These are phyloP conservation scores for Acanthoscelides obtectus DNA, from an alignment of 2,888 invertebrate genomes.

Conservation along the genomic window DNA sequence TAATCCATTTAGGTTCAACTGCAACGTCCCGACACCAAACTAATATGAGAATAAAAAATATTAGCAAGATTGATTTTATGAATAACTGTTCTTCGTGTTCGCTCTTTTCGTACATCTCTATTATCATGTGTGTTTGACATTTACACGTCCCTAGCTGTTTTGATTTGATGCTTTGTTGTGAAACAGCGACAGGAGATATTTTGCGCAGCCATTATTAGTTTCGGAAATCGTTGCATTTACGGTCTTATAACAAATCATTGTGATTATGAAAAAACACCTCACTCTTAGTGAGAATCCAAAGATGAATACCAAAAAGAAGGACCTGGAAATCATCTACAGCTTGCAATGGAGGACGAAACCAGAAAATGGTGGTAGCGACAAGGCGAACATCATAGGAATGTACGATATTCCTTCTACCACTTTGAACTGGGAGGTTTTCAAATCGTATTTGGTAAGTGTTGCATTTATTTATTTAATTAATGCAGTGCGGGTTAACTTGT, in stretches of 20 bases:
- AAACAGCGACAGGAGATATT: neutral
- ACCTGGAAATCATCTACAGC: slow-evolving; percentile 45
- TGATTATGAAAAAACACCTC: neutral
- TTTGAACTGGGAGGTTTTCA: slow-evolving; percentile 45
- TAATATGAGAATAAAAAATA: too few relatives aligned
- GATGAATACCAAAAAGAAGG: slow-evolving; percentile 32
- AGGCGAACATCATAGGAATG: slow-evolving; percentile 45
- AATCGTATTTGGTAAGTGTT: slow-evolving; percentile 46
- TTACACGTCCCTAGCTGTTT: neutral
- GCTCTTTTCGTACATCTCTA: neutral
- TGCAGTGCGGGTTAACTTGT: too few relatives aligned
- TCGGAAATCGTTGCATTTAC: neutral
- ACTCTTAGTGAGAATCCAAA: slow-evolving; percentile 1
- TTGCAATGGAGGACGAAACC: slow-evolving; percentile 45
- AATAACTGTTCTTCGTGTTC: too few relatives aligned
- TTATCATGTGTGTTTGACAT: neutral
- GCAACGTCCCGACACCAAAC: too few relatives aligned
- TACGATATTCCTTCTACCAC: slow-evolving; percentile 46
- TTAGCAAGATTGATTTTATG: too few relatives aligned
- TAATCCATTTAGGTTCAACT: too few relatives aligned
- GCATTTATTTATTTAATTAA: too few relatives aligned
- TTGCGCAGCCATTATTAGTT: neutral
- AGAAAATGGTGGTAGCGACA: slow-evolving; percentile 35
- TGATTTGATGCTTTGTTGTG: neutral
- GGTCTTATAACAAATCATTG: neutral